Percentiles rank a stretch among this genome's conserved stretches.
phyloP scores from a whole-genome alignment of 1,140 invertebrate species.

The Triops cancriformis region DNA sequence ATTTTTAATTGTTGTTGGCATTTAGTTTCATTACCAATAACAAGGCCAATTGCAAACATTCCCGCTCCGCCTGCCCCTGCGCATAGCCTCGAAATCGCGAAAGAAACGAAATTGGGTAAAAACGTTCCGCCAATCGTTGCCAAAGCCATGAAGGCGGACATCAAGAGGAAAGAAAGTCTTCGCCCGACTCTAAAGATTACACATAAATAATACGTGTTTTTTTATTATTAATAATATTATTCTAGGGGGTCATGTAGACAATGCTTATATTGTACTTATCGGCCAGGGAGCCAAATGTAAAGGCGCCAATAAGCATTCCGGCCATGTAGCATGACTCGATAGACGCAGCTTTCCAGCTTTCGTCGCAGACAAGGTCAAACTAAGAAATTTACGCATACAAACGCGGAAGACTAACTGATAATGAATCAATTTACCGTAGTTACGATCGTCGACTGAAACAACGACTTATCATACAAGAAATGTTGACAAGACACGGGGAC shows the following conservation, averaged over 20 bases:
- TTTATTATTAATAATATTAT: too few species aligned
- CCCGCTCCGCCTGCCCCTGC: conserved; percentile 34
- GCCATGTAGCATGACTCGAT: conserved; percentile 37
- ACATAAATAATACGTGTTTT: too few species aligned
- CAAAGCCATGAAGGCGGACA: conserved; percentile 27
- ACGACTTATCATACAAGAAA: conserved; percentile 19
- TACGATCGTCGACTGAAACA: conserved; percentile 22
- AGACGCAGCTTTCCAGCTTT: conserved; percentile 33
- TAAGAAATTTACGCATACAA: too few species aligned
- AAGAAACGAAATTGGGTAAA: conserved; percentile 31
- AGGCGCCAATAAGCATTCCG: conserved; percentile 37
- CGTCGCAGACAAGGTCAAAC: conserved; percentile 37
- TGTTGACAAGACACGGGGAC: neutral
- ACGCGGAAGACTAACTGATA: conserved; percentile 14
- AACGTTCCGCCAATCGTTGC: conserved; percentile 32
- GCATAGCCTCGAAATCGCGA: conserved; percentile 32
- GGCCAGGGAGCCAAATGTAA: conserved; percentile 35
- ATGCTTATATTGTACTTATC: conserved; percentile 34
- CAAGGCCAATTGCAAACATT: conserved; percentile 34
- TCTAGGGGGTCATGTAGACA: conserved; percentile 17
- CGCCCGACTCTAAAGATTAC: conserved; percentile 30
- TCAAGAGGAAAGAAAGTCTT: conserved; percentile 26
- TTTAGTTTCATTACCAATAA: conserved; percentile 32
- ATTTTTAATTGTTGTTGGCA: neutral
- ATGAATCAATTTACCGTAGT: conserved; percentile 15